A percentile compares a stretch with the other conserved stretches of the same genome.
Evolutionary conservation across 1,140 invertebrate species (phyloP).

Genomic region (Amyelois transitella): DNA sequence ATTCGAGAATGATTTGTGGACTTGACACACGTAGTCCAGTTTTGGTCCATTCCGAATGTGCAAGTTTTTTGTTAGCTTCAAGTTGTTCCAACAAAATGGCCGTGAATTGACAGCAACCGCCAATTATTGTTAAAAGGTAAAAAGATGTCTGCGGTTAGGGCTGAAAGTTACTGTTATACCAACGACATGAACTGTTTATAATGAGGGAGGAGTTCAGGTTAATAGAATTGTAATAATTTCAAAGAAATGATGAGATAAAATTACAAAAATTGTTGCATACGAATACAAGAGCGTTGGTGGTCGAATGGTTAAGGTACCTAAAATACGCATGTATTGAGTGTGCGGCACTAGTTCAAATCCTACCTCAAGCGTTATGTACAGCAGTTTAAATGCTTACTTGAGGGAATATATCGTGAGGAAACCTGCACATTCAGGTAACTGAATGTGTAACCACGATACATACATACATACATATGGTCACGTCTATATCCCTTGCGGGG

Average conservation of each 20-base stretch:
- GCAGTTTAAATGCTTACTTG: no score
- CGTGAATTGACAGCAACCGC: neutral
- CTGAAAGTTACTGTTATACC: neutral
- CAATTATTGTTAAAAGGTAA: neutral
- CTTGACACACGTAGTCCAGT: slow-evolving; percentile 1
- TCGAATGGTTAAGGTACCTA: no score
- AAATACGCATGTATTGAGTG: no score
- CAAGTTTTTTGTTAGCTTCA: neutral
- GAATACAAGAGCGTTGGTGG: no score
- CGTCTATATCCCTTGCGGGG: no score
- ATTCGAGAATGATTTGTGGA: slow-evolving; percentile 16
- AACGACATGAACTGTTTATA: neutral
- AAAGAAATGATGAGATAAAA: neutral
- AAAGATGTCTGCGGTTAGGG: neutral
- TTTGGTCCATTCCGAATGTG: neutral
- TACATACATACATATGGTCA: no score
- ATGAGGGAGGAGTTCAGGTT: neutral
- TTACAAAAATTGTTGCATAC: no score
- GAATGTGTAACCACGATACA: no score
- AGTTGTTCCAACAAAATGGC: neutral
- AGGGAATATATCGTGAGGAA: no score
- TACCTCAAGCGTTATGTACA: no score
- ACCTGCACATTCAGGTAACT: no score
- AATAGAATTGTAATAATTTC: neutral
- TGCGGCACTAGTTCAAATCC: no score